Percentiles rank a stretch among this genome's conserved stretches.
Conservation (phyloP, 2,113 vertebrate genomes). For the Choloepus hoffmanni region DNA sequence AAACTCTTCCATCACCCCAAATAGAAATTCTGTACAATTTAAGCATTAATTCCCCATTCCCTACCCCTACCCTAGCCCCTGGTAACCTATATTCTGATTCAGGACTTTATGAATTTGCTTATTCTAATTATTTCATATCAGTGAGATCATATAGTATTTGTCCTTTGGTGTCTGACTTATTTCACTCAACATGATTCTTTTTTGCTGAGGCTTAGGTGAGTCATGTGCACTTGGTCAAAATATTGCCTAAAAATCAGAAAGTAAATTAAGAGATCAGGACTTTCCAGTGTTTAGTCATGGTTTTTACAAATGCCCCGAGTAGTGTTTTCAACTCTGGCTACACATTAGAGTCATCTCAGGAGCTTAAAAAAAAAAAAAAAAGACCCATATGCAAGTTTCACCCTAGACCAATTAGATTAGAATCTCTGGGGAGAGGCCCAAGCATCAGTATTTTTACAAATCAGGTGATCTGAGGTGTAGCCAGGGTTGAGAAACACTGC, state of each 20-base stretch:
- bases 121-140: no score
- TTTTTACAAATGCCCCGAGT: conserved; percentile 31
- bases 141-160: no score
- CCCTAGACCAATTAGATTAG: neutral
- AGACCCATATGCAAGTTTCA: neutral
- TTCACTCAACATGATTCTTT: neutral
- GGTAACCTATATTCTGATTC: no score
- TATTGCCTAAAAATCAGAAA: conserved; percentile 46
- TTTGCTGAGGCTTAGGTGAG: neutral
- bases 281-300: neutral
- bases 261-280: neutral
- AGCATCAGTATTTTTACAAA: neutral
- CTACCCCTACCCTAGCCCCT: no score
- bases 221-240: neutral
- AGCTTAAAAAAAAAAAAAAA: neutral
- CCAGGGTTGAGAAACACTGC: neutral
- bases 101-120: no score
- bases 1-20: no score
- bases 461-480: neutral
- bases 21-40: no score
- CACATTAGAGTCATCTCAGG: neutral
- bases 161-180: no score
- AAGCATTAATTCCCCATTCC: no score
- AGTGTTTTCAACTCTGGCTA: neutral
- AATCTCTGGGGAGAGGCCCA: neutral